These are phyloP conservation scores for Blera fallax DNA, from an alignment of 2,888 invertebrate species.

Conservation along the genomic window DNA sequence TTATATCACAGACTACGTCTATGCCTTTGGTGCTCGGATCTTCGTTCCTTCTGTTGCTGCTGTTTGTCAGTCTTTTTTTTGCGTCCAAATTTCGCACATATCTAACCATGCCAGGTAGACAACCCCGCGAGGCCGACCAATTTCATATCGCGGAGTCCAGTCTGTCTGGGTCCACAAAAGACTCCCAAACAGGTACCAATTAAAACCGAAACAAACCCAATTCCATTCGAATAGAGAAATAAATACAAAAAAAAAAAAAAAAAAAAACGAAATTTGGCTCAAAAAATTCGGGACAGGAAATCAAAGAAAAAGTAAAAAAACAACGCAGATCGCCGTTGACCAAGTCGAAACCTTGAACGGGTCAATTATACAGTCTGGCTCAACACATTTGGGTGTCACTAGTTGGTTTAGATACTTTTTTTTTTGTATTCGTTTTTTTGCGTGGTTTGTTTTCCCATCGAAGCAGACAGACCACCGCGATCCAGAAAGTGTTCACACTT, in stretches of 20 bases:
- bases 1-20: not conserved
- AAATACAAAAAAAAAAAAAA: too few relatives aligned
- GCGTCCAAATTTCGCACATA: constrained; percentile 26
- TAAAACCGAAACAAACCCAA: constrained; percentile 68
- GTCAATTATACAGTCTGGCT: constrained; percentile 70
- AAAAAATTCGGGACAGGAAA: constrained; percentile 64
- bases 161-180: constrained; percentile 62
- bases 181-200: constrained; percentile 71
- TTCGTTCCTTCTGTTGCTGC: constrained; percentile 8
- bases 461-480: constrained; percentile 21
- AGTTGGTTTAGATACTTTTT: constrained; percentile 14
- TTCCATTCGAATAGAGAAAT: constrained; percentile 57
- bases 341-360: constrained; percentile 65
- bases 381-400: constrained; percentile 69
- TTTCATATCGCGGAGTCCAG: constrained; percentile 46
- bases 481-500: constrained; percentile 50
- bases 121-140: constrained; percentile 52
- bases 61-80: constrained; percentile 29
- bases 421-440: not conserved
- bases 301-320: constrained; percentile 7
- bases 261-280: constrained; percentile 14
- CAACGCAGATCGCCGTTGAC: constrained; percentile 19
- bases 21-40: constrained; percentile 8
- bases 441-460: constrained; percentile 47
- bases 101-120: constrained; percentile 55